Percentiles rank a stretch among this genome's conserved stretches.
These are phyloP conservation scores for Masnerella sp. DNA, from an alignment of 2,888 invertebrate species.

Conservation along the genomic window DNA sequence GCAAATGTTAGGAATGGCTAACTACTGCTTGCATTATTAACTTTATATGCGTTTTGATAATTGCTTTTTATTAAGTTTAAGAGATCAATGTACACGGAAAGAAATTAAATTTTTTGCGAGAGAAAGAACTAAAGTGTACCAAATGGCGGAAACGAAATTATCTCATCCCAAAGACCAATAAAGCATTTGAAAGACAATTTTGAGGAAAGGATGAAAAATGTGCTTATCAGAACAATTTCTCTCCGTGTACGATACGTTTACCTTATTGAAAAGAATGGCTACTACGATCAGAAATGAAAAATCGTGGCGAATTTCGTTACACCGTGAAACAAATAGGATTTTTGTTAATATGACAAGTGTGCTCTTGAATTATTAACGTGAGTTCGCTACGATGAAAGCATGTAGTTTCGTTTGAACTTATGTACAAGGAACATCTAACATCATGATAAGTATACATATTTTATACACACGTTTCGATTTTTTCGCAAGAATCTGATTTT, in stretches of 20 bases:
- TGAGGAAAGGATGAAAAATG: background rate
- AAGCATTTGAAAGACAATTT: no score
- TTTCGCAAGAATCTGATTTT: constrained; percentile 35
- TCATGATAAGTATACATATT: constrained; percentile 50
- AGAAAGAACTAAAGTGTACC: no score
- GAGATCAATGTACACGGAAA: no score
- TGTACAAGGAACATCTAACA: constrained; percentile 57
- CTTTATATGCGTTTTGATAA: no score
- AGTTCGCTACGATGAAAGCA: constrained; percentile 38
- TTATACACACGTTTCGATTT: constrained; percentile 50
- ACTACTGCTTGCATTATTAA: no score
- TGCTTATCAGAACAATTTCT: background rate
- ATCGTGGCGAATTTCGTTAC: background rate
- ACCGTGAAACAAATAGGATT: constrained; percentile 7
- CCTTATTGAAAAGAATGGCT: background rate
- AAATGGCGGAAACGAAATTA: no score
- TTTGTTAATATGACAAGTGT: constrained; percentile 28
- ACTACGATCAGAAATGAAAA: background rate
- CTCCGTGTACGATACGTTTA: background rate
- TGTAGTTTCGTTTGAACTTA: constrained; percentile 40
- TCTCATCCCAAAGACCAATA: no score
- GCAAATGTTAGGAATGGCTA: no score
- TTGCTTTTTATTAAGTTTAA: no score
- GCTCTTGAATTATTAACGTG: constrained; percentile 29
- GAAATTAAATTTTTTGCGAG: no score